phyloP scores from a whole-genome alignment of 1,140 invertebrate genomes.

The Matsumurasca onukii region DNA sequence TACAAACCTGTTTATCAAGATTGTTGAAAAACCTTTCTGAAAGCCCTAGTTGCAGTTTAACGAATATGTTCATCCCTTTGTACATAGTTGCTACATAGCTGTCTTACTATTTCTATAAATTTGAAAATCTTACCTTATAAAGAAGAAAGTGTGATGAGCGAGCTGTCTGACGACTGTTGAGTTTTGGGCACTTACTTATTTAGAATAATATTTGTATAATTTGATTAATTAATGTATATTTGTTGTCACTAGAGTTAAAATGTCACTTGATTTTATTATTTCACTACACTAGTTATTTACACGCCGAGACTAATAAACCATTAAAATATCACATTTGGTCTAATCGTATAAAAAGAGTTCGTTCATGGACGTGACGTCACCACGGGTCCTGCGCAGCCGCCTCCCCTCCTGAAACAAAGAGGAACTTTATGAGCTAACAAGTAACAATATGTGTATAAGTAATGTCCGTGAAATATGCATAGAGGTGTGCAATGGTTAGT shows the following conservation, averaged over 20 bases:
- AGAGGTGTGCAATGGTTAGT: no score
- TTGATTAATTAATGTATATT: slow-evolving; percentile 21
- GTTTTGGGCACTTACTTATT: slow-evolving; percentile 30
- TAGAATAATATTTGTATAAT: slow-evolving; percentile 33
- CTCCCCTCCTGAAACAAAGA: slow-evolving; percentile 21
- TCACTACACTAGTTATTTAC: slow-evolving; percentile 30
- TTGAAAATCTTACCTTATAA: slow-evolving; percentile 1
- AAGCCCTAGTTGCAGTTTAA: no score
- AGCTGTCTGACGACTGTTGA: background rate
- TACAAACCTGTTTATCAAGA: no score
- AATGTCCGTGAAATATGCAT: no score
- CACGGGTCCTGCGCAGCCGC: background rate
- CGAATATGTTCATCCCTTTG: no score
- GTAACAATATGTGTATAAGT: no score
- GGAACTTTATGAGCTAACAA: background rate
- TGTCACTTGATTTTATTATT: slow-evolving; percentile 16
- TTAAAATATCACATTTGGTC: slow-evolving; percentile 32
- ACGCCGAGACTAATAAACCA: slow-evolving; percentile 22
- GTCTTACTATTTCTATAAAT: no score
- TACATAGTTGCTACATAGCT: no score
- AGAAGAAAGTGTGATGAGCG: background rate
- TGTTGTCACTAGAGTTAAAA: slow-evolving; percentile 1
- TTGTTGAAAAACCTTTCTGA: no score
- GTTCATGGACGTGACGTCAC: background rate
- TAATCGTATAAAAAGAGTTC: slow-evolving; percentile 28